Evolutionary conservation across 2,888 invertebrate genomes (phyloP).

Genomic region (Linnaemya tessellans): DNA sequence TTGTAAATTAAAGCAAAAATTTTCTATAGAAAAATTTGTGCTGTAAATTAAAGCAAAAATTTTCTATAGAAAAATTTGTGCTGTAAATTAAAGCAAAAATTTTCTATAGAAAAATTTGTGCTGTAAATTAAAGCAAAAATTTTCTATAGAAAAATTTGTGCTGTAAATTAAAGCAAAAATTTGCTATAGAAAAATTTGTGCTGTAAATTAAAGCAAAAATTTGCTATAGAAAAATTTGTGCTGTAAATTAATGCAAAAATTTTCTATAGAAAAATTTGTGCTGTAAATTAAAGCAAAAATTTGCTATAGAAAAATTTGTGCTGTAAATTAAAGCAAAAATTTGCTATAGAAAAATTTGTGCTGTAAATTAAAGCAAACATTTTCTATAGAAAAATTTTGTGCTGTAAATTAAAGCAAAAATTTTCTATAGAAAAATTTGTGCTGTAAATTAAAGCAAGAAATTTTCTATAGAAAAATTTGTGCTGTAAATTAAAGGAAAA

Average conservation of each 20-base stretch:
- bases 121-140: neutral
- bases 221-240: conserved; percentile 16
- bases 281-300: neutral
- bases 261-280: no score
- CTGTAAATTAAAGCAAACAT: neutral
- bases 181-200: conserved; percentile 20
- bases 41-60: no score
- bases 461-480: conserved; percentile 2
- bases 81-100: no score
- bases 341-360: conserved; percentile 20
- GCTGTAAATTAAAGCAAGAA: neutral
- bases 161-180: neutral
- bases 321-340: neutral
- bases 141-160: neutral
- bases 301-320: conserved; percentile 1
- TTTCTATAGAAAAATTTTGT: conserved; percentile 19
- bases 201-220: neutral
- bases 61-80: no score
- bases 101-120: no score
- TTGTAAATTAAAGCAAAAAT: neutral
- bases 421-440: conserved; percentile 4
- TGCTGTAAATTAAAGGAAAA: neutral
- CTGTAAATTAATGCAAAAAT: no score
- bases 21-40: no score
- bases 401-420: neutral